Evolutionary conservation across 2,797 vertebrate genomes (phyloP), one percentile per base, ranked within the genome.

Genomic region (Cynopterus sphinx): DNA sequence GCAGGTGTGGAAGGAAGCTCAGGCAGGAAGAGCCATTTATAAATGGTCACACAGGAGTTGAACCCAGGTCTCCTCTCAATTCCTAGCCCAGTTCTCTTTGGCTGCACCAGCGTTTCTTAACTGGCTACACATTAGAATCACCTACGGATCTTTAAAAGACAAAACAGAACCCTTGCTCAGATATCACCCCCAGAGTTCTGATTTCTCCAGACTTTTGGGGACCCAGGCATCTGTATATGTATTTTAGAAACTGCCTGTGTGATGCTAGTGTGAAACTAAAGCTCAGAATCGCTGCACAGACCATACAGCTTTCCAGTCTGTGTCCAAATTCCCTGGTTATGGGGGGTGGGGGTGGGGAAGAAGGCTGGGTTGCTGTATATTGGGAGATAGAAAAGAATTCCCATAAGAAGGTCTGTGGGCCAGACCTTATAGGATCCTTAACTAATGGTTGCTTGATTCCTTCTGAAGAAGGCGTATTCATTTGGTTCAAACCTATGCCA

Each of bases 311-410:
- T 53, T 63, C 43, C n/a, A 61, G 39, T 19, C 12, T 87, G 51
- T 22, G 28, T 59, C 65, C 63, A 46, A 43, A 61, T 24, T 43
- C 78, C 13, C 4, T 9, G 7, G 16, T 26, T n/a, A 0, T 36
- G 2, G 12, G 59, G 7, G 39, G 3, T 22, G 7, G 1, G 5
- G 2, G 13, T 1, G 4, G 6, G 19, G 24, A 82, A 68, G 51
- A 71, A 67, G 71, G n/a, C 16, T 24, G n/a, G 15, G 9, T 6
- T 63, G 22, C 46, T 73, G 22, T n/a, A 17, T 22, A 63, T 1
- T 26, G 33, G 39, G 61, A 59, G 65, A 3, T 17, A 15, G 28
- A 8, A 92, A 75, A 41, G 21, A 77, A 36, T 39, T 46, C 26
- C 15, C 3, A 28, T 21, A 53, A 87, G 71, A 75, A 31, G 26